Evolutionary conservation across 2,797 vertebrate species (phyloP).

Genomic region (Diglossa cyanea): DNA sequence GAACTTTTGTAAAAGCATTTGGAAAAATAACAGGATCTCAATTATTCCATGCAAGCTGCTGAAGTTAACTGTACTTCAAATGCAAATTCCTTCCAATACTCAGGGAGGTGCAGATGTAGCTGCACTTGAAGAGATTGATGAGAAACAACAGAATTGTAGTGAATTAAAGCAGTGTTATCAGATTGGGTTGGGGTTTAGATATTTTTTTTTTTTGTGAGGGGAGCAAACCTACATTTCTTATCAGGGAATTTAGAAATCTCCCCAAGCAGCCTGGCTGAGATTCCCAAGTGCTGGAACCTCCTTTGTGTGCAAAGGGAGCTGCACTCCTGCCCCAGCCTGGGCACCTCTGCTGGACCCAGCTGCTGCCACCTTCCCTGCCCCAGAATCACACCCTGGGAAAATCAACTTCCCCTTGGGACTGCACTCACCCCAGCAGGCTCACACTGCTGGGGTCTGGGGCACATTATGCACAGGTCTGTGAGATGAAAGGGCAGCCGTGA

Average conservation of each 20-base stretch:
- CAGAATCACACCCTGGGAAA: accelerated
- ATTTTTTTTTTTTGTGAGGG: neutral
- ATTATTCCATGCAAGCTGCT: neutral
- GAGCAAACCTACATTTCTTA: neutral
- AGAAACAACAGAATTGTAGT: neutral
- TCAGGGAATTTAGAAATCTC: neutral
- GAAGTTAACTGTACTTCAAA: neutral
- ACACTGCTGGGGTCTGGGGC: neutral
- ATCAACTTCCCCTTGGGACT: neutral
- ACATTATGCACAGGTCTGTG: neutral
- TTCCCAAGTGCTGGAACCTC: neutral
- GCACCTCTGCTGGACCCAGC: neutral
- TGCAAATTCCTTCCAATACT: neutral
- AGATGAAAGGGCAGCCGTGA: conserved; percentile 33
- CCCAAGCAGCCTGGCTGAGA: neutral
- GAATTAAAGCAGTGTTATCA: neutral
- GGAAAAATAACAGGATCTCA: neutral
- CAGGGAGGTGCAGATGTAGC: neutral
- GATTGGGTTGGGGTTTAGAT: neutral
- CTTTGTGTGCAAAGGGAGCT: neutral
- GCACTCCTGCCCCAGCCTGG: neutral
- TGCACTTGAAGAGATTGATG: neutral
- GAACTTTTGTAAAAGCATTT: neutral
- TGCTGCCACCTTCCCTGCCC: neutral
- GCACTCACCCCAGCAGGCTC: neutral